A percentile compares a stretch with the other conserved stretches of the same genome.
These are phyloP conservation scores for Florisuga fusca DNA, from an alignment of 2,797 vertebrate genomes.

Conservation along the genomic window DNA sequence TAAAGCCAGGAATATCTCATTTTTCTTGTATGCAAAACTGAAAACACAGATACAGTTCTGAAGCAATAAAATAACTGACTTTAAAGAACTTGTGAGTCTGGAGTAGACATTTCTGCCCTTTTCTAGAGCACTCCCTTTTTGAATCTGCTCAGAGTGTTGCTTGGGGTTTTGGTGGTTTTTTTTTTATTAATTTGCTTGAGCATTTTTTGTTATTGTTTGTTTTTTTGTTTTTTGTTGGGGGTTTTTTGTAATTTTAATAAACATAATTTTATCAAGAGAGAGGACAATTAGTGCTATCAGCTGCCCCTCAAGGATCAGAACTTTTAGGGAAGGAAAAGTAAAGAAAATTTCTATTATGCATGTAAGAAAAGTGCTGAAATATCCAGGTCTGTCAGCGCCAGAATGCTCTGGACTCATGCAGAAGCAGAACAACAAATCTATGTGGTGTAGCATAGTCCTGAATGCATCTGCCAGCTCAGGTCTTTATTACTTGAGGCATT, in stretches of 20 bases:
- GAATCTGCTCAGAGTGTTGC: not conserved
- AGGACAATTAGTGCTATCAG: not conserved
- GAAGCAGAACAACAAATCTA: not conserved
- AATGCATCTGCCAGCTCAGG: not conserved
- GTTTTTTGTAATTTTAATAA: not conserved
- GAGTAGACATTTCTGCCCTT: not conserved
- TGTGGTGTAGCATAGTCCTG: not conserved
- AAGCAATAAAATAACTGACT: not conserved
- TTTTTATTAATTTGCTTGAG: too few species aligned
- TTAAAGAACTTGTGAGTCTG: rapidly evolving
- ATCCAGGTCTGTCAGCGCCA: not conserved
- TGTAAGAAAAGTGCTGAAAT: not conserved
- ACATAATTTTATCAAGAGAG: not conserved
- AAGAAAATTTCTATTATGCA: not conserved
- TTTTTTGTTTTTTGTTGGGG: too few species aligned
- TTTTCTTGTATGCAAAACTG: not conserved
- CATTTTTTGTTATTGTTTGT: too few species aligned
- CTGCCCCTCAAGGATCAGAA: not conserved
- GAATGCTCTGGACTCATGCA: not conserved
- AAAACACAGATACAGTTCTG: not conserved
- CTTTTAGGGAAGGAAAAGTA: not conserved
- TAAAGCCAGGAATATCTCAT: not conserved
- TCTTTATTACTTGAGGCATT: not conserved
- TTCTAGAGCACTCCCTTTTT: not conserved
- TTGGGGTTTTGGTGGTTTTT: too few species aligned